These are phyloP conservation scores for Archocentrus centrarchus DNA, from an alignment of 2,113 vertebrate species.

Conservation along the genomic window DNA sequence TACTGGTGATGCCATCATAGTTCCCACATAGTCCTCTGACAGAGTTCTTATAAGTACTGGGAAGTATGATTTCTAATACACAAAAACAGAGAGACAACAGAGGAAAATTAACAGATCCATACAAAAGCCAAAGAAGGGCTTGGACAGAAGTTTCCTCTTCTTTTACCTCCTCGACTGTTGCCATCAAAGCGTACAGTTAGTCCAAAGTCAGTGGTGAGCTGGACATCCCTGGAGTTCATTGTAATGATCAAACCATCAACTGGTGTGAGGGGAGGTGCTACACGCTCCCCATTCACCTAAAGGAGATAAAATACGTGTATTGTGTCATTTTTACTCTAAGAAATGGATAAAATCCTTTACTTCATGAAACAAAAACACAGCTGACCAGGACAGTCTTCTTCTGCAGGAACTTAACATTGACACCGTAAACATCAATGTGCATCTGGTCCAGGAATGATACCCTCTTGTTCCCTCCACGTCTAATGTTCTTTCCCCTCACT, in stretches of 20 bases:
- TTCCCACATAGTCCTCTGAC: constrained; percentile 86
- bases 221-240: constrained; percentile 75
- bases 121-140: background rate
- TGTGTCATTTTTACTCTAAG: background rate
- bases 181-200: constrained; percentile 84
- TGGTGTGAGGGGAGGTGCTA: constrained; percentile 76
- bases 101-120: constrained; percentile 5
- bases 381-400: constrained; percentile 80
- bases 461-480: constrained; percentile 38
- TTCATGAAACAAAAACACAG: background rate
- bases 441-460: constrained; percentile 81
- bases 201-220: constrained; percentile 84
- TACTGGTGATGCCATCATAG: constrained; percentile 75
- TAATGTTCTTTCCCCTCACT: constrained; percentile 80
- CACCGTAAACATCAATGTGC: constrained; percentile 74
- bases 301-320: background rate
- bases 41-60: constrained; percentile 74
- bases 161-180: constrained; percentile 75
- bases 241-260: constrained; percentile 74
- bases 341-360: background rate
- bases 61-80: constrained; percentile 82
- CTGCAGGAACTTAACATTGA: constrained; percentile 79
- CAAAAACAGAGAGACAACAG: constrained; percentile 2
- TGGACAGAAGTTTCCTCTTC: background rate
- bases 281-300: constrained; percentile 83